Conservation (phyloP, 2,888 invertebrate genomes). For the Clivina fossor region DNA sequence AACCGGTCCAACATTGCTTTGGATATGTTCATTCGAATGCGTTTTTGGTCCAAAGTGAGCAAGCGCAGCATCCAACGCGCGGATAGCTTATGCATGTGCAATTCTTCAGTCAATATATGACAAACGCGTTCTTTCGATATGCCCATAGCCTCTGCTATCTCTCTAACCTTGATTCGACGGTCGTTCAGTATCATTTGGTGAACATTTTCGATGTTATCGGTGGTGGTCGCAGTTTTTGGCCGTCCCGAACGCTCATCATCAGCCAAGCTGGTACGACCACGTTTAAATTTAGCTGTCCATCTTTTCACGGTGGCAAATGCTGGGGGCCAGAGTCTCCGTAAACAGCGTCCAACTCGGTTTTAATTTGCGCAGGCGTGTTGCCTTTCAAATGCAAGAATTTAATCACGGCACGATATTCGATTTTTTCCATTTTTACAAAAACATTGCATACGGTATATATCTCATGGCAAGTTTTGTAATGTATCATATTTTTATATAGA, state of each 20-base stretch:
- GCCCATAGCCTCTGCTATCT: too few relatives aligned
- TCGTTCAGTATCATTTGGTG: slow-evolving; percentile 36
- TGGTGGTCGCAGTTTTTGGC: slow-evolving; percentile 37
- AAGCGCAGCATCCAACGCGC: neutral
- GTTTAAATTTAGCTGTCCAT: slow-evolving; percentile 36
- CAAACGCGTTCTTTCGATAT: too few relatives aligned
- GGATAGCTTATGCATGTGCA: neutral
- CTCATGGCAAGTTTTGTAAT: too few relatives aligned
- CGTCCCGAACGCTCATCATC: slow-evolving; percentile 31
- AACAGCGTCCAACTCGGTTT: slow-evolving; percentile 15
- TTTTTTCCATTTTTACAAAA: too few relatives aligned
- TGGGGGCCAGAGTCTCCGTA: slow-evolving; percentile 24
- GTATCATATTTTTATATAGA: too few relatives aligned
- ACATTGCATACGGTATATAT: too few relatives aligned
- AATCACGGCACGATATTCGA: too few relatives aligned
- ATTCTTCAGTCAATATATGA: too few relatives aligned
- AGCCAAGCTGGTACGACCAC: slow-evolving; percentile 34
- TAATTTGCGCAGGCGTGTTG: too few relatives aligned
- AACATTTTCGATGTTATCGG: slow-evolving; percentile 36
- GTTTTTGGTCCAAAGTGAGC: slow-evolving; percentile 7
- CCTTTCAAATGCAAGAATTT: too few relatives aligned
- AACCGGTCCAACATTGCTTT: too few relatives aligned
- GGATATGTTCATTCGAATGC: neutral
- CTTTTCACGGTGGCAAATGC: slow-evolving; percentile 20
- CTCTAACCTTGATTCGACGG: slow-evolving; percentile 36